Evolutionary conservation across 1,140 invertebrate species (phyloP), one percentile per base, ranked within the genome.

Genomic region (Plodia interpunctella): DNA sequence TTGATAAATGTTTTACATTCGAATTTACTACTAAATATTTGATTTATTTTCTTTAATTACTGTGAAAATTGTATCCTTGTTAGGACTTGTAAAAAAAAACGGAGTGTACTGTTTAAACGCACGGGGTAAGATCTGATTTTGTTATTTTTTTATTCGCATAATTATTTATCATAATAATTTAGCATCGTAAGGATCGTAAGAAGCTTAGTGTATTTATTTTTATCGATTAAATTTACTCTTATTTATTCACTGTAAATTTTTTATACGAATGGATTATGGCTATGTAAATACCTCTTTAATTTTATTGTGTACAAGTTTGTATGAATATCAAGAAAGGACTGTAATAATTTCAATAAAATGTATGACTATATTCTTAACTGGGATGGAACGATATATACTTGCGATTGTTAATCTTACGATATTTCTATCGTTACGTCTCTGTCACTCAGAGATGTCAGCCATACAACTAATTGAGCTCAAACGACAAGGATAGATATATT

Each of bases 101-200:
- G n/a, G n/a, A n/a, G n/a, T n/a, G n/a, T n/a, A n/a, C n/a, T n/a
- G n/a, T n/a, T 32, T 10, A 32, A 32, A 6, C 30, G 30, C 30
- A 32, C 11, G 51, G 51, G 8, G 8, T 53, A 25, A 15, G 70
- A 70, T 76, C 62, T 75, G 66, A 69, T 63, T 63, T 72, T 60
- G 44, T 63, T 67, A 59, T 25, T 65, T 63, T 66, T 57, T 58
- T 63, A 51, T 65, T 61, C 66, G 72, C 78, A 84, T 80, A 78
- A 83, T 83, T 80, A 62, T 76, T 75, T 68, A 82, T 80, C 76
- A 85, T 83, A 85, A 87, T 85, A 81, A 82, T 78, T 80, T 82
- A 79, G 70, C 70, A 30, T 20, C 56, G 49, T 81, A 78, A 72
- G 70, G 13, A 44, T 77, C 65, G 64, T 53, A 51, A 64, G 83